Conservation (phyloP, 2,888 invertebrate species). For the Dione juno region DNA sequence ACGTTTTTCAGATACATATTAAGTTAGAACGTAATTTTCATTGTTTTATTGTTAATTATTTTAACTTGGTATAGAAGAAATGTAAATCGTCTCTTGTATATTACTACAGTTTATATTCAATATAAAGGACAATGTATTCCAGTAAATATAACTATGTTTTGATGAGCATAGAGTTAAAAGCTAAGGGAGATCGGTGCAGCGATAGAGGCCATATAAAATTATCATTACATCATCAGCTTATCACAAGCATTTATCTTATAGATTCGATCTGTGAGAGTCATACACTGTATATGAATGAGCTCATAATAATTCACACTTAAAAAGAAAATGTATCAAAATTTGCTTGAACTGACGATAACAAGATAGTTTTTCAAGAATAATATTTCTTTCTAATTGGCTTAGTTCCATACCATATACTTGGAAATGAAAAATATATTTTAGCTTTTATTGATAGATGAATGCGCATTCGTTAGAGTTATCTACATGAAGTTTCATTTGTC, state of each 20-base stretch:
- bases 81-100: neutral
- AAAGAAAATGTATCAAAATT: conserved; percentile 6
- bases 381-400: neutral
- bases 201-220: conserved; percentile 36
- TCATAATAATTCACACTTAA: conserved; percentile 26
- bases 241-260: conserved; percentile 40
- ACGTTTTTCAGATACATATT: neutral
- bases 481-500: conserved; percentile 30
- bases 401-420: neutral
- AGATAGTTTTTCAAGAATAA: conserved; percentile 9
- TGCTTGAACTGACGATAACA: conserved; percentile 10
- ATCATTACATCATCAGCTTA: conserved; percentile 38
- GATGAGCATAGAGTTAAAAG: conserved; percentile 5
- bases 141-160: neutral
- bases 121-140: neutral
- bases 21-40: too few species aligned
- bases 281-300: conserved; percentile 28
- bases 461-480: conserved; percentile 9
- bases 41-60: too few species aligned
- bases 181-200: conserved; percentile 21
- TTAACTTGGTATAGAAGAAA: neutral
- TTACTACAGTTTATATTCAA: neutral
- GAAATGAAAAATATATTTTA: neutral
- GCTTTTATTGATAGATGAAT: conserved; percentile 13
- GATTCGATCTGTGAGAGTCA: conserved; percentile 38